Percentiles rank a stretch among this genome's conserved stretches.
Evolutionary conservation across 1,140 invertebrate species (phyloP).

Genomic region (Catajapyx aquilonaris): DNA sequence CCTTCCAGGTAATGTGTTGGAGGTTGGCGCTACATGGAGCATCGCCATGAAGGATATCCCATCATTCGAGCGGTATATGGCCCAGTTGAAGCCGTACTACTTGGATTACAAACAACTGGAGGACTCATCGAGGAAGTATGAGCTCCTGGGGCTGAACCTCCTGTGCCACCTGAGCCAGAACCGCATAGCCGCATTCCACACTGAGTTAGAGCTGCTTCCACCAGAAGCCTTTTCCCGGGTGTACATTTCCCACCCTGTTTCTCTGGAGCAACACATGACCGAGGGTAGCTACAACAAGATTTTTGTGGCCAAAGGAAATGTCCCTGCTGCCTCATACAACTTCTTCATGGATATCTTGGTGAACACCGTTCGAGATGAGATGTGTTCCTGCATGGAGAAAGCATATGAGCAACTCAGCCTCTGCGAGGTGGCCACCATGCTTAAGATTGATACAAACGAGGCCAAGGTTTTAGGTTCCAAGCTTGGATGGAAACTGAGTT

Average conservation of each 20-base stretch:
- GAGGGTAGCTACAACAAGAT: slow-evolving; percentile 98
- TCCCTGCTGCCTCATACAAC: slow-evolving; percentile 88
- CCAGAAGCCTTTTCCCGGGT: slow-evolving; percentile 78
- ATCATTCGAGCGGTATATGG: slow-evolving; percentile 88
- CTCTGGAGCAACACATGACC: slow-evolving; percentile 96
- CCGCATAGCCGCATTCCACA: slow-evolving; percentile 94
- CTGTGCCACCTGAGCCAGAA: slow-evolving; percentile 91
- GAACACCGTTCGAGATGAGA: slow-evolving; percentile 89
- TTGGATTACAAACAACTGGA: slow-evolving; percentile 86
- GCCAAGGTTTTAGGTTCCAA: slow-evolving; percentile 60
- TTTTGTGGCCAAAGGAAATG: slow-evolving; percentile 72
- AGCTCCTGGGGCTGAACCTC: slow-evolving; percentile 84
- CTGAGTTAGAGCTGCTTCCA: slow-evolving; percentile 86
- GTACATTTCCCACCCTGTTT: slow-evolving; percentile 86
- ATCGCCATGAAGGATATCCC: slow-evolving; percentile 78
- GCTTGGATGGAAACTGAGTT: slow-evolving; percentile 48
- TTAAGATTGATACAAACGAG: slow-evolving; percentile 63
- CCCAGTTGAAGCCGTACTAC: slow-evolving; percentile 92
- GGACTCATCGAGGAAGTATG: slow-evolving; percentile 89
- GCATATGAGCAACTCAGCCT: slow-evolving; percentile 81
- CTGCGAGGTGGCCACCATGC: slow-evolving; percentile 67
- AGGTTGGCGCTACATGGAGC: slow-evolving; percentile 90
- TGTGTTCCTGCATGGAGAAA: slow-evolving; percentile 88
- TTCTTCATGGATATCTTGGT: slow-evolving; percentile 94
- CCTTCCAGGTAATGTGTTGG: slow-evolving; percentile 59